Conservation (phyloP, 2,113 vertebrate genomes). For the Anolis carolinensis region DNA sequence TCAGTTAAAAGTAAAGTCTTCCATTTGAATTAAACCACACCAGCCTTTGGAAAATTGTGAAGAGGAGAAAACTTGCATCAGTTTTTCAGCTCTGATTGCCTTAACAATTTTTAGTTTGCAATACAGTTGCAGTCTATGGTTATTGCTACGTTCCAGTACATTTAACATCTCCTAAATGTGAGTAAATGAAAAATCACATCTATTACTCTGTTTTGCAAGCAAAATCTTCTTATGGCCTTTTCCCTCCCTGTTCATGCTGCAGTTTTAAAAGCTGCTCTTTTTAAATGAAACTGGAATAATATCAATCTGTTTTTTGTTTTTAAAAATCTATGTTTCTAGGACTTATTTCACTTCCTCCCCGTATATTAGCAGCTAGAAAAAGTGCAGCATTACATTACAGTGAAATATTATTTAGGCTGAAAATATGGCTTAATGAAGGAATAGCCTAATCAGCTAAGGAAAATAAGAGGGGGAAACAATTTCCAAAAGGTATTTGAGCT, state of each 20-base stretch:
- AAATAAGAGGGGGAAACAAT: conserved; percentile 4
- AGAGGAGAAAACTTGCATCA: not conserved
- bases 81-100: conserved; percentile 22
- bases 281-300: conserved; percentile 38
- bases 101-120: conserved; percentile 24
- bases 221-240: conserved; percentile 48
- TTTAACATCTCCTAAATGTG: conserved; percentile 40
- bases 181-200: conserved; percentile 41
- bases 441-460: conserved; percentile 12
- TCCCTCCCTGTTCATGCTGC: not conserved
- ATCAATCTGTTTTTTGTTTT: conserved; percentile 1
- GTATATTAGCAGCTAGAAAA: conserved; percentile 13
- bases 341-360: conserved; percentile 14
- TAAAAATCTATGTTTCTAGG: not conserved
- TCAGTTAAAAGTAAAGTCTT: conserved; percentile 6
- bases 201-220: conserved; percentile 36
- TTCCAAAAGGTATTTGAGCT: conserved; percentile 14
- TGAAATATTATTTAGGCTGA: conserved; percentile 51
- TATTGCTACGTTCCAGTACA: conserved; percentile 36
- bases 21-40: not conserved
- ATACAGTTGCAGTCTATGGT: conserved; percentile 37
- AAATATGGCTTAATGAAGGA: conserved; percentile 46
- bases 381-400: conserved; percentile 37
- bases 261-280: conserved; percentile 32
- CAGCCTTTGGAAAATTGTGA: not conserved